phyloP scores from a whole-genome alignment of 2,888 invertebrate species.

The Acanthosepion lycidas region DNA sequence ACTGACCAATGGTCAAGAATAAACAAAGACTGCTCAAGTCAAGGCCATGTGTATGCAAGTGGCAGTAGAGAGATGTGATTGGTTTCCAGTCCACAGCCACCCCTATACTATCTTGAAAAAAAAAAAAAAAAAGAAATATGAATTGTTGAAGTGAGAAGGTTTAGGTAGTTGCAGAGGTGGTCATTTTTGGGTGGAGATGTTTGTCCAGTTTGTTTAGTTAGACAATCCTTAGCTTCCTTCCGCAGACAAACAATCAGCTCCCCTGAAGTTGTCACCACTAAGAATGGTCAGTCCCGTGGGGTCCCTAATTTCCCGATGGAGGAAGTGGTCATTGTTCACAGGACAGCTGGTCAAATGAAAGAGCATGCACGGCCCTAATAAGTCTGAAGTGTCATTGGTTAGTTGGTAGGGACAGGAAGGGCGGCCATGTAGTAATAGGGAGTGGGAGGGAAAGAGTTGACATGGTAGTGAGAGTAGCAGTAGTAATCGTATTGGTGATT shows the following conservation, averaged over 20 bases:
- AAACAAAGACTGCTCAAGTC: conserved; percentile 11
- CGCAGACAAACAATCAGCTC: conserved; percentile 37
- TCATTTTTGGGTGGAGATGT: neutral
- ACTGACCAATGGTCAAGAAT: conserved; percentile 33
- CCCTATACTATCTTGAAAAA: neutral
- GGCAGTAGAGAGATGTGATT: neutral
- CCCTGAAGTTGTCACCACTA: conserved; percentile 40
- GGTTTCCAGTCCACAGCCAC: neutral
- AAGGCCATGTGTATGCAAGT: conserved; percentile 11
- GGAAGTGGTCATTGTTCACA: conserved; percentile 45
- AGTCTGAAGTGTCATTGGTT: conserved; percentile 39
- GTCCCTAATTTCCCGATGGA: conserved; percentile 44
- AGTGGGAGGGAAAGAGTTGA: neutral
- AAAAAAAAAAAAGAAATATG: conserved; percentile 14
- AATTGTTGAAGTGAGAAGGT: neutral
- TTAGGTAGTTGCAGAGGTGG: neutral
- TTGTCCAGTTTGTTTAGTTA: conserved; percentile 39
- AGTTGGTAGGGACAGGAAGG: conserved; percentile 17
- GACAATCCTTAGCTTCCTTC: conserved; percentile 46
- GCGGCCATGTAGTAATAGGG: neutral
- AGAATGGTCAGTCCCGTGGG: conserved; percentile 40
- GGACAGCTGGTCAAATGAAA: conserved; percentile 47
- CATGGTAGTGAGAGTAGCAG: neutral
- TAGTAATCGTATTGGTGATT: neutral
- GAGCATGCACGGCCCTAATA: conserved; percentile 42